phyloP scores from a whole-genome alignment of 2,888 invertebrate genomes.

The Drosophila borborema region DNA sequence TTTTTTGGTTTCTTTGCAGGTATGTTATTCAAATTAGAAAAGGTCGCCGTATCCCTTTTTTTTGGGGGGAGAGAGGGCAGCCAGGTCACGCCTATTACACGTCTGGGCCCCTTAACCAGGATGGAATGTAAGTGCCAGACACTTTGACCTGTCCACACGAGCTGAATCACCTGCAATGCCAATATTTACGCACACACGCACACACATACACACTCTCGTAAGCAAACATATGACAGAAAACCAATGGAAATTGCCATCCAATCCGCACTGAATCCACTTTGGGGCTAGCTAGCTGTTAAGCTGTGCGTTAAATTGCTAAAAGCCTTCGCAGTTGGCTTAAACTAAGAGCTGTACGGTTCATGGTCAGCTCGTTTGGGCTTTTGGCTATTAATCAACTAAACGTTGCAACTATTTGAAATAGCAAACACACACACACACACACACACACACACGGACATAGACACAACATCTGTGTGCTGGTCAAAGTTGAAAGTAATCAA shows the following conservation, averaged over 20 bases:
- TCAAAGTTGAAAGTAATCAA: slow-evolving; percentile 76
- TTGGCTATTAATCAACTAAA: slow-evolving; percentile 79
- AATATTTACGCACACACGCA: slow-evolving; percentile 62
- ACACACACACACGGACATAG: not conserved
- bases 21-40: slow-evolving; percentile 38
- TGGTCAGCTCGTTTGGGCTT: slow-evolving; percentile 23
- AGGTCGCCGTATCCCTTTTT: slow-evolving; percentile 35
- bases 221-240: slow-evolving; percentile 52
- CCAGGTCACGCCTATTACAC: slow-evolving; percentile 27
- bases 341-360: slow-evolving; percentile 56
- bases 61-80: slow-evolving; percentile 1
- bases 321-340: slow-evolving; percentile 72
- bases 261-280: slow-evolving; percentile 11
- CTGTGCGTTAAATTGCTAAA: slow-evolving; percentile 81
- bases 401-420: slow-evolving; percentile 76
- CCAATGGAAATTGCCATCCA: slow-evolving; percentile 12
- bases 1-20: slow-evolving; percentile 42
- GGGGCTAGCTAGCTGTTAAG: slow-evolving; percentile 65
- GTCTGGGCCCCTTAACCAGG: slow-evolving; percentile 13
- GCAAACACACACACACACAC: slow-evolving; percentile 30
- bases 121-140: slow-evolving; percentile 42
- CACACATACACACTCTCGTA: slow-evolving; percentile 7
- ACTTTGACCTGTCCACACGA: slow-evolving; percentile 52
- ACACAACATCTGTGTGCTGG: slow-evolving; percentile 26
- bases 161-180: slow-evolving; percentile 64